Base-by-base conservation (phyloP, 1,140 invertebrate species). In the Bombus breviceps region DNA sequence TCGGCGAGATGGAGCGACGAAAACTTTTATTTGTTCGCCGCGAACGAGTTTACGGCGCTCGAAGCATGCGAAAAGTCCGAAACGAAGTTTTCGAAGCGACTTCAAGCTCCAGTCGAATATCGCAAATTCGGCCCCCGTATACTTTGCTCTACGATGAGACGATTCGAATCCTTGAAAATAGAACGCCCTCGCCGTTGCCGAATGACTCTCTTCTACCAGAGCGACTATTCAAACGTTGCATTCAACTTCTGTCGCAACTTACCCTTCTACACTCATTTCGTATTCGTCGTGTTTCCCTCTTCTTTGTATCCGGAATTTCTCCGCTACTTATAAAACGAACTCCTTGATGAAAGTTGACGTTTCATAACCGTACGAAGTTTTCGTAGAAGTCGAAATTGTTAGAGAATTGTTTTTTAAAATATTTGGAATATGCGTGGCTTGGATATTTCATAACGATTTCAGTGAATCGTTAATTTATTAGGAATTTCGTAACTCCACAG, bases 201-300 rank as follows among this genome's bases (percentile, higher is more conserved):
- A 64, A 12, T 13, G 69, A 62, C 59, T 75, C 72, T 34, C 43
- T 85, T 88, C 75, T 82, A 80, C 64, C 81, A 74, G 74, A 74
- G 74, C 73, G 28, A 80, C 86, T 78, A 73, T 41, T 82, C 77
- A 81, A 85, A 88, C 80, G 86, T 75, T 72, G 74, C 83, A 80
- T 88, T 78, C 73, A 89, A 89, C 87, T 89, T 72, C 78, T 18
- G 47, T 71, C 41, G 64, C 88, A 89, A 81, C 81, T 89, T 47
- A 57, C 47, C 69, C 8, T 41, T 71, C 66, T 53, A 6, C 47
- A 53, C 43, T 41, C 64, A 76, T 78, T 82, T 62, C 53, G 68
- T 69, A 82, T 86, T 68, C 79, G 66, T 74, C 32, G 25, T 77
- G 47, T 81, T 77, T 68, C 43, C 83, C 79, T 81, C 88, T 57